phyloP scores from a whole-genome alignment of 1,140 invertebrate species.

The Thaumetopoea pityocampa region DNA sequence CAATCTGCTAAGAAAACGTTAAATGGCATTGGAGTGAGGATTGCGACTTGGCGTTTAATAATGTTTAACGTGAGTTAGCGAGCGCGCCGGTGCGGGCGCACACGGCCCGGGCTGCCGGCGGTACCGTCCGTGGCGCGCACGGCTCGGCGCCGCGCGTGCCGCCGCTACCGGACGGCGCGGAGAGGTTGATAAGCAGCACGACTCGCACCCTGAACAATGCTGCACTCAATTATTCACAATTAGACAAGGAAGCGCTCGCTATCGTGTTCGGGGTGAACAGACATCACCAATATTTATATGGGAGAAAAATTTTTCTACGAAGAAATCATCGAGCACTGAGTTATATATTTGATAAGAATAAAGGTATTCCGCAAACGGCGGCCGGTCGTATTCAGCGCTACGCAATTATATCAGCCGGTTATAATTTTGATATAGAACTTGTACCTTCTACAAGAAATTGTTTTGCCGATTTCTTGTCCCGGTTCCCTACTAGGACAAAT shows the following conservation, averaged over 20 bases:
- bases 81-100: neutral
- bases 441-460: too few relatives aligned
- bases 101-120: neutral
- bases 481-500: too few relatives aligned
- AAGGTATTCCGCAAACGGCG: too few relatives aligned
- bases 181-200: neutral
- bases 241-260: too few relatives aligned
- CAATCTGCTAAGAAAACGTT: too few relatives aligned
- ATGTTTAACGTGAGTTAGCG: neutral
- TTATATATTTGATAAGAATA: too few relatives aligned
- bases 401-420: conserved; percentile 1
- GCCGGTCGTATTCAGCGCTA: neutral
- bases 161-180: neutral
- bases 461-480: too few relatives aligned
- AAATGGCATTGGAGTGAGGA: neutral
- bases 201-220: neutral
- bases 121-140: neutral
- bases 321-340: neutral
- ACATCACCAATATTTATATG: neutral
- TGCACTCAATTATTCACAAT: too few relatives aligned
- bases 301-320: neutral
- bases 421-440: too few relatives aligned
- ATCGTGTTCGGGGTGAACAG: too few relatives aligned
- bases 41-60: neutral
- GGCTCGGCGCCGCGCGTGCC: neutral